Percentiles rank a stretch among this genome's conserved stretches.
Evolutionary conservation across 2,797 vertebrate species (phyloP).

Genomic region (Rhinoraja longicauda): DNA sequence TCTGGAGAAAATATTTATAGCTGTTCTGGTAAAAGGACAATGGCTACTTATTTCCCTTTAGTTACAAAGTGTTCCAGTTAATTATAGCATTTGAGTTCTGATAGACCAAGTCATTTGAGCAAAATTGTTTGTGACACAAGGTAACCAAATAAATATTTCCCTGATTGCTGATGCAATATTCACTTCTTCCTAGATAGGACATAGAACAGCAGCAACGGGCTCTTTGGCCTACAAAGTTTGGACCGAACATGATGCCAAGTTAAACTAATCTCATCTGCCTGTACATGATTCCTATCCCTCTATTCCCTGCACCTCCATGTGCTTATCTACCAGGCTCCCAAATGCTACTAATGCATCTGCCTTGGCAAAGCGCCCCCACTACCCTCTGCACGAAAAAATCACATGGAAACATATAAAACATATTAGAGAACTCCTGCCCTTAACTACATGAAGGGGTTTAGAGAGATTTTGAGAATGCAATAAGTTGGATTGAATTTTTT

Average conservation of each 20-base stretch:
- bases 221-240: no score
- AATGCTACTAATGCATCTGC: no score
- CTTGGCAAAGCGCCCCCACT: no score
- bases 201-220: no score
- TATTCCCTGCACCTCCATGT: no score
- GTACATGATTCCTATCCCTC: no score
- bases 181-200: not conserved
- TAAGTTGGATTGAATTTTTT: not conserved
- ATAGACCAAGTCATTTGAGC: conserved; percentile 6
- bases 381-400: no score
- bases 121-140: not conserved
- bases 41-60: not conserved
- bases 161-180: not conserved
- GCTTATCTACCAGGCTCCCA: no score
- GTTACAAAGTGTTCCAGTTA: conserved; percentile 37
- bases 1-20: conserved; percentile 28
- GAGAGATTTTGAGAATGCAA: not conserved
- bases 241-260: no score
- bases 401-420: not conserved
- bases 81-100: conserved; percentile 1
- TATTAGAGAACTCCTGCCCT: not conserved
- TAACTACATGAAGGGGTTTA: not conserved
- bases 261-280: no score
- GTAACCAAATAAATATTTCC: conserved; percentile 13
- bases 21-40: conserved; percentile 33